phyloP scores from a whole-genome alignment of 1,140 invertebrate genomes.

The Drosophila serrata region DNA sequence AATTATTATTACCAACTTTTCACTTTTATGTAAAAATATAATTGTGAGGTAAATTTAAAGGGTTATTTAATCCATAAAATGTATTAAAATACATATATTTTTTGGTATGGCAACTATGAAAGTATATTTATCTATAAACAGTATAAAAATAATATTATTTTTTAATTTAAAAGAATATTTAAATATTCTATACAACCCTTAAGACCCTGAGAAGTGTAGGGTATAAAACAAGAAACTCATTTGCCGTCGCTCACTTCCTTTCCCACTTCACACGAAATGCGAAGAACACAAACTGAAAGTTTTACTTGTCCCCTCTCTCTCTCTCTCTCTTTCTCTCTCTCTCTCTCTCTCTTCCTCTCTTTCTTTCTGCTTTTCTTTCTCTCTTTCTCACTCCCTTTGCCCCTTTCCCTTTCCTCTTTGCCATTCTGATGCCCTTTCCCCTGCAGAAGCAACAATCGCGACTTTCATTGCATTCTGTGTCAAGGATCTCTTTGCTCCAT shows the following conservation, averaged over 20 bases:
- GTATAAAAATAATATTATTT: not conserved
- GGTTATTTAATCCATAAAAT: too few relatives aligned
- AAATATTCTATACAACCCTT: not conserved
- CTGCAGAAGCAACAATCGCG: conserved; percentile 31
- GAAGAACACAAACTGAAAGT: conserved; percentile 33
- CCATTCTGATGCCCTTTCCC: conserved; percentile 6
- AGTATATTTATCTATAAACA: too few relatives aligned
- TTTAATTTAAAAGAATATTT: not conserved
- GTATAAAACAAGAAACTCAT: conserved; percentile 54
- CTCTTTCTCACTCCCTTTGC: too few relatives aligned
- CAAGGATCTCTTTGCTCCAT: conserved; percentile 54
- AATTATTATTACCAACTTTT: too few relatives aligned
- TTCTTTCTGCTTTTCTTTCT: not conserved
- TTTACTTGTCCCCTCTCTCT: conserved; percentile 4
- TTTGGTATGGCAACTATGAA: too few relatives aligned
- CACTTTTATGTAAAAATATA: too few relatives aligned
- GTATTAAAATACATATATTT: too few relatives aligned
- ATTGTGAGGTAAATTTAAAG: too few relatives aligned
- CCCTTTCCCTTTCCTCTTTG: not conserved
- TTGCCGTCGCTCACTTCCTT: conserved; percentile 43
- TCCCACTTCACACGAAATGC: conserved; percentile 59
- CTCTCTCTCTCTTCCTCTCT: not conserved
- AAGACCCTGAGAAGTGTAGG: not conserved
- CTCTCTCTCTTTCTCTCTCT: not conserved
- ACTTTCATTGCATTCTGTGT: conserved; percentile 46